These are phyloP conservation scores for Euproctis similis DNA, from an alignment of 2,888 invertebrate genomes.

Conservation along the genomic window DNA sequence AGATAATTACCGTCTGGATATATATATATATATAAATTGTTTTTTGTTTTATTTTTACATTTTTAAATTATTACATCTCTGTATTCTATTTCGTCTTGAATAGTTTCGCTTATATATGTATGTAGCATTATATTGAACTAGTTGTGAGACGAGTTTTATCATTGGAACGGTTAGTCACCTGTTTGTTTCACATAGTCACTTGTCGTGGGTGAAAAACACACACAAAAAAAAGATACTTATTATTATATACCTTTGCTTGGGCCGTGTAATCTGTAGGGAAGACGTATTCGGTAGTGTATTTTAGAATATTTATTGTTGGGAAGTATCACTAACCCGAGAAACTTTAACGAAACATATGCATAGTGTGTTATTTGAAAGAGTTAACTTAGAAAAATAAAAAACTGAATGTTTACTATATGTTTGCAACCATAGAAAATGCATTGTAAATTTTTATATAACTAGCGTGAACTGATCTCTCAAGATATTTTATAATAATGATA, in stretches of 20 bases:
- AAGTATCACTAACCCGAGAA: conserved; percentile 53
- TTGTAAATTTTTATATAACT: conserved; percentile 73
- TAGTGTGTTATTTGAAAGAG: conserved; percentile 60
- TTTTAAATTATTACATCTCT: conserved; percentile 26
- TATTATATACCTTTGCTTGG: conserved; percentile 50
- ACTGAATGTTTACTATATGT: conserved; percentile 50
- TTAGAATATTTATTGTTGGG: conserved; percentile 63
- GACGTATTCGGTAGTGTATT: conserved; percentile 59
- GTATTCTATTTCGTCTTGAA: conserved; percentile 29
- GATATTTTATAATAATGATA: conserved; percentile 71
- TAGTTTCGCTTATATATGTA: conserved; percentile 37
- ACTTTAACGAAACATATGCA: conserved; percentile 49
- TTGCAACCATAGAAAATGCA: conserved; percentile 59
- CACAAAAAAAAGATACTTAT: conserved; percentile 42
- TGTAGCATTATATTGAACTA: conserved; percentile 30
- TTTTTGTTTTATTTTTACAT: conserved; percentile 48
- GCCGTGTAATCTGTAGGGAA: conserved; percentile 61
- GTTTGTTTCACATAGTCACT: conserved; percentile 33
- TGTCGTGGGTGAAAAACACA: conserved; percentile 26
- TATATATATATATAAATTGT: no score
- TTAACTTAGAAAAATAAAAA: conserved; percentile 52
- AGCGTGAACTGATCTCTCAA: conserved; percentile 74
- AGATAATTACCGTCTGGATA: conserved; percentile 56
- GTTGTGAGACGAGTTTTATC: conserved; percentile 29
- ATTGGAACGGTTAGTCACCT: conserved; percentile 31